Conservation (phyloP, 2,888 invertebrate genomes). For the Drosophila mimica region DNA sequence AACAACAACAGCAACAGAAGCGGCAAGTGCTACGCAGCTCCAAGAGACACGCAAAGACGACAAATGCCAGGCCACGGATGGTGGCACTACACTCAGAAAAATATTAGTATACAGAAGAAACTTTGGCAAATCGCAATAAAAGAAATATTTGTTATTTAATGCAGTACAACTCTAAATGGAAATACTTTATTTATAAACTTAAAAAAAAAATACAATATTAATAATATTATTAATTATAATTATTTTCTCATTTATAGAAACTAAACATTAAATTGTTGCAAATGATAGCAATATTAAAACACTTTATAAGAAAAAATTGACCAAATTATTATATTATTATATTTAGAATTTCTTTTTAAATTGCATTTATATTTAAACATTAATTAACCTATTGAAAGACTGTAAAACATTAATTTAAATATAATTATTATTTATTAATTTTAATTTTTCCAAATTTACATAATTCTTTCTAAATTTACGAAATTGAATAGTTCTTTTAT, state of each 20-base stretch:
- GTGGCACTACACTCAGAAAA: neutral
- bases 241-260: neutral
- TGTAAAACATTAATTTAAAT: too few species aligned
- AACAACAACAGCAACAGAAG: constrained; percentile 29
- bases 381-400: too few species aligned
- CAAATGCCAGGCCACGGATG: constrained; percentile 37
- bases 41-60: constrained; percentile 39
- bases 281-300: too few species aligned
- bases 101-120: neutral
- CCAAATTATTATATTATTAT: neutral
- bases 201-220: too few species aligned
- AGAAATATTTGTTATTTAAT: neutral
- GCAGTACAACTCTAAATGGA: neutral
- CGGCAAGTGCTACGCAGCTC: constrained; percentile 70
- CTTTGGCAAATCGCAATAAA: neutral
- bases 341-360: too few species aligned
- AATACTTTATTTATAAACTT: too few species aligned
- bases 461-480: neutral
- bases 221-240: too few species aligned
- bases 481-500: neutral
- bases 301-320: too few species aligned
- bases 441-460: neutral
- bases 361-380: neutral
- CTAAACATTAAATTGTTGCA: neutral
- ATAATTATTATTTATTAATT: neutral